Conservation (phyloP, 2,888 invertebrate genomes). For the Lamellibrachia satsuma region DNA sequence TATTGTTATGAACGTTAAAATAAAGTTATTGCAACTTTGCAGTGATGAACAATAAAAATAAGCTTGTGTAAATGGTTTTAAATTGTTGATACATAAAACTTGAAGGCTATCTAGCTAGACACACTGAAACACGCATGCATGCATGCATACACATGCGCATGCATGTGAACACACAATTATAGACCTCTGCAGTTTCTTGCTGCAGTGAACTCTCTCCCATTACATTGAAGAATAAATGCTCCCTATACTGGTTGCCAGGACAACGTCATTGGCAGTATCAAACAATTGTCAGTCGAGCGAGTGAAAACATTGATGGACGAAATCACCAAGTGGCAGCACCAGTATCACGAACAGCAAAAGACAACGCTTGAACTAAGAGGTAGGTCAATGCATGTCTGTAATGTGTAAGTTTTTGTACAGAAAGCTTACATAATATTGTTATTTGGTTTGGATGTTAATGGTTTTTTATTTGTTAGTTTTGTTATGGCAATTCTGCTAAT, state of each 20-base stretch:
- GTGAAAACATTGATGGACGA: conserved; percentile 42
- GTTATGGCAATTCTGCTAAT: background rate
- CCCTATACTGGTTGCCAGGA: background rate
- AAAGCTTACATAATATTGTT: background rate
- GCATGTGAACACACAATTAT: too few species aligned
- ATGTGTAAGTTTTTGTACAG: background rate
- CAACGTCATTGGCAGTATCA: background rate
- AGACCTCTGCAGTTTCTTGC: background rate
- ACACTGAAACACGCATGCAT: too few species aligned
- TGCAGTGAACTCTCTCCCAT: background rate
- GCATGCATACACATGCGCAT: too few species aligned
- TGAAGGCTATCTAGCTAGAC: too few species aligned
- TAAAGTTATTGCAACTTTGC: too few species aligned
- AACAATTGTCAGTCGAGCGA: conserved; percentile 31
- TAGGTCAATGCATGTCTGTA: conserved; percentile 24
- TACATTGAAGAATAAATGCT: background rate
- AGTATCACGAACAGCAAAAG: conserved; percentile 48
- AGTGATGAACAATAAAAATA: too few species aligned
- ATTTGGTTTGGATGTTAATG: background rate
- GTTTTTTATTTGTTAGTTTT: background rate
- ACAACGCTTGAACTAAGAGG: conserved; percentile 44
- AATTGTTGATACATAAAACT: too few species aligned
- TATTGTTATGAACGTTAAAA: too few species aligned
- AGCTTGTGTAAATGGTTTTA: too few species aligned
- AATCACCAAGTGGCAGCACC: conserved; percentile 47